These are phyloP conservation scores for Poeciliopsis occidentalis DNA, from an alignment of 2,113 vertebrate species.

Conservation along the genomic window DNA sequence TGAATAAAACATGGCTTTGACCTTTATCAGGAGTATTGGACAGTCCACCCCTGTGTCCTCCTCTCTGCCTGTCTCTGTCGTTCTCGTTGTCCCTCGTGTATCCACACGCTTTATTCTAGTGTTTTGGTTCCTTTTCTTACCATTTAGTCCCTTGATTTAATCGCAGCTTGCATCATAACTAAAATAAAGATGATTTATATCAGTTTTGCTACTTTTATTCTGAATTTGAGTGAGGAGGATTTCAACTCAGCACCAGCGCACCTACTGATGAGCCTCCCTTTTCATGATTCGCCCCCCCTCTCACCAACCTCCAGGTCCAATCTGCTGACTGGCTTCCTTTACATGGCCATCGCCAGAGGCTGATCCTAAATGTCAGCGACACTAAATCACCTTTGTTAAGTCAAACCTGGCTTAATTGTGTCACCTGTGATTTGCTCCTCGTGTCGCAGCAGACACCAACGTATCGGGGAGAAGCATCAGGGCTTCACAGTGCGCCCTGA, in stretches of 20 bases:
- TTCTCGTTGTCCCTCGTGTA: slow-evolving; percentile 54
- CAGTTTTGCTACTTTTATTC: neutral
- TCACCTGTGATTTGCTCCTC: slow-evolving; percentile 68
- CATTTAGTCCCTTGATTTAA: slow-evolving; percentile 5
- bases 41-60: slow-evolving; percentile 72
- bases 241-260: slow-evolving; percentile 9
- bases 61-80: slow-evolving; percentile 53
- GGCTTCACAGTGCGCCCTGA: slow-evolving; percentile 48
- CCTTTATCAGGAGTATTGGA: slow-evolving; percentile 81
- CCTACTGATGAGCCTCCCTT: slow-evolving; percentile 21
- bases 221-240: neutral
- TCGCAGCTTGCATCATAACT: slow-evolving; percentile 5
- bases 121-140: slow-evolving; percentile 17
- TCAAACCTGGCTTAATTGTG: slow-evolving; percentile 75
- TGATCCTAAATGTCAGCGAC: slow-evolving; percentile 95
- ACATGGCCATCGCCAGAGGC: slow-evolving; percentile 88
- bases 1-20: slow-evolving; percentile 83
- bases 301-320: slow-evolving; percentile 62
- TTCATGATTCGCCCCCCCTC: neutral
- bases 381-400: slow-evolving; percentile 77
- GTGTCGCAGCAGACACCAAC: slow-evolving; percentile 40
- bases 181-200: neutral
- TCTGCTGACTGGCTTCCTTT: slow-evolving; percentile 94
- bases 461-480: slow-evolving; percentile 44
- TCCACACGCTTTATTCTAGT: slow-evolving; percentile 43